Conservation (phyloP, 2,888 invertebrate species). For the Sarcophaga variegata region DNA sequence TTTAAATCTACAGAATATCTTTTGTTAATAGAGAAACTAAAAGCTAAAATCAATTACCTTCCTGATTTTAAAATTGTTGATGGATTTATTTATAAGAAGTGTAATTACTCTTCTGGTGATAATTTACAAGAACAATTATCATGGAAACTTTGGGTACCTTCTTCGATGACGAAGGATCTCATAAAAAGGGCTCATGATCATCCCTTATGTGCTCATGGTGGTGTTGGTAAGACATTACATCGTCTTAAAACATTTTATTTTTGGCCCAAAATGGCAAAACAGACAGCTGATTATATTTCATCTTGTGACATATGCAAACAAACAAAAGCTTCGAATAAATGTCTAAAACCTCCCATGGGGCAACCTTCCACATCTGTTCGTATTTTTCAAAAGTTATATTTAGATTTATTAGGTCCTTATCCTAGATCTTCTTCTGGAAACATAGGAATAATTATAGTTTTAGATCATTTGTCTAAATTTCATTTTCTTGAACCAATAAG, state of each 20-base stretch:
- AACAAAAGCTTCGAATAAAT: conserved; percentile 9
- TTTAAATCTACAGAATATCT: no score
- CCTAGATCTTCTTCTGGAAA: neutral
- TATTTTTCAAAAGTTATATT: conserved; percentile 1
- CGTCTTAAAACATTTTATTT: conserved; percentile 6
- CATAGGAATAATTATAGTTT: no score
- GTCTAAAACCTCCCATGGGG: conserved; percentile 10
- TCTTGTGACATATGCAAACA: conserved; percentile 2
- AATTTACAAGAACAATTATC: no score
- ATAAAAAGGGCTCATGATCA: neutral
- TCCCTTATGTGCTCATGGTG: neutral
- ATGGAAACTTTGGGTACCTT: no score
- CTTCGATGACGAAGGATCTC: neutral
- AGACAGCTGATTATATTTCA: conserved; percentile 14
- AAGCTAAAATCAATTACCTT: no score
- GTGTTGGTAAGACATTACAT: neutral
- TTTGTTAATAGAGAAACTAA: no score
- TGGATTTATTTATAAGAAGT: no score
- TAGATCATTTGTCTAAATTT: no score
- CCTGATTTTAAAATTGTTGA: no score
- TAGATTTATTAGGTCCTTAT: conserved; percentile 14
- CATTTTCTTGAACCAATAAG: no score
- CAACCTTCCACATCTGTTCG: conserved; percentile 6
- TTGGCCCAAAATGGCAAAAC: conserved; percentile 31
- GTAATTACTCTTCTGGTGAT: no score